These are phyloP conservation scores for Pica pica DNA, from an alignment of 2,113 vertebrate species.

Conservation along the genomic window DNA sequence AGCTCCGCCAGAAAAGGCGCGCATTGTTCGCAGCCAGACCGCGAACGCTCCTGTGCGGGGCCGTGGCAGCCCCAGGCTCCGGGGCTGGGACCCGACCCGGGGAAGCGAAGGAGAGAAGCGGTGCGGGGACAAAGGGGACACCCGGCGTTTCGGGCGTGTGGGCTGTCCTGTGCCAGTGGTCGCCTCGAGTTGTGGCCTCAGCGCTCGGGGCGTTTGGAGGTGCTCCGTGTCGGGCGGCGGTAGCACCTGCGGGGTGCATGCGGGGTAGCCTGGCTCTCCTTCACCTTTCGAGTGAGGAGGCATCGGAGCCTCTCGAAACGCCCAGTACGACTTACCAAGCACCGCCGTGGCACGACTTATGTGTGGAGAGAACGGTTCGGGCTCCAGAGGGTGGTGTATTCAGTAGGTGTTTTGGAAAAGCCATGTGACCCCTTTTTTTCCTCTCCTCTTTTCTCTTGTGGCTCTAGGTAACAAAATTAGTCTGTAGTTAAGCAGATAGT, in stretches of 20 bases:
- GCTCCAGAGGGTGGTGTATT: neutral
- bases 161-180: neutral
- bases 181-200: neutral
- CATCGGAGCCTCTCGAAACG: neutral
- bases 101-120: neutral
- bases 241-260: neutral
- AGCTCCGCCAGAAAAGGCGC: neutral
- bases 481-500: neutral
- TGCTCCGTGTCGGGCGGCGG: neutral
- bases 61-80: neutral
- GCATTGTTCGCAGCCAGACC: neutral
- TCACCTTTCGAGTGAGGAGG: neutral
- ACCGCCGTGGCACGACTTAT: neutral
- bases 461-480: neutral
- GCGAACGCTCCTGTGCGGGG: neutral
- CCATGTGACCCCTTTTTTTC: neutral
- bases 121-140: neutral
- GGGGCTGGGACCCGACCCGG: no score
- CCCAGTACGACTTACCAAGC: neutral
- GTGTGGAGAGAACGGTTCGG: neutral
- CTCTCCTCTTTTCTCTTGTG: neutral
- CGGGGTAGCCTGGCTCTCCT: neutral
- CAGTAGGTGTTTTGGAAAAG: neutral
- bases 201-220: neutral
- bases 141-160: neutral